Evolutionary conservation across 2,113 vertebrate genomes (phyloP).

Genomic region (Cephalopholis sonnerati): DNA sequence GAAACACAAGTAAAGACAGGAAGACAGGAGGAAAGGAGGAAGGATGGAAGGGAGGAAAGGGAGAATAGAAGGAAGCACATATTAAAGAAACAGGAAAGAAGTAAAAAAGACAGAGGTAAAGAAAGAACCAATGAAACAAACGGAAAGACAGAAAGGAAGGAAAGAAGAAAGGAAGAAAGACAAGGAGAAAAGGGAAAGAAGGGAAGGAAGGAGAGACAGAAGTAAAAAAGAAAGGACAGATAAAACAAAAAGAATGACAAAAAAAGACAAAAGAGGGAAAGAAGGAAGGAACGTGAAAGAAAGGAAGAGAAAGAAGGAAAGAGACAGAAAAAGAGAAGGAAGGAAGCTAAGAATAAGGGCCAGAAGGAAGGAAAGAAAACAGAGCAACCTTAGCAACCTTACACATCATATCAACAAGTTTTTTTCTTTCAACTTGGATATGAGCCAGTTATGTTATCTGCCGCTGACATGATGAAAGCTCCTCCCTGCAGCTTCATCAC

Average conservation of each 20-base stretch:
- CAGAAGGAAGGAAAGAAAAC: neutral
- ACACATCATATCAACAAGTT: too few relatives aligned
- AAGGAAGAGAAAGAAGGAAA: neutral
- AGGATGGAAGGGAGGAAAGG: too few relatives aligned
- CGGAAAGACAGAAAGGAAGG: neutral
- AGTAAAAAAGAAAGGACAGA: too few relatives aligned
- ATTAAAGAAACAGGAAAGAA: neutral
- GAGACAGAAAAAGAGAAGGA: too few relatives aligned
- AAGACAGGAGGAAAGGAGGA: too few relatives aligned
- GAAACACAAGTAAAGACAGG: too few relatives aligned
- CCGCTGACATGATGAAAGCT: neutral
- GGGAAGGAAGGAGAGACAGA: neutral
- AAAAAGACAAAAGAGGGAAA: neutral
- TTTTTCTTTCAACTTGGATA: neutral
- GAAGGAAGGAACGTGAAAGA: neutral
- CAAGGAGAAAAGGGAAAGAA: neutral
- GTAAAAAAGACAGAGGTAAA: too few relatives aligned
- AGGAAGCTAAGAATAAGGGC: neutral
- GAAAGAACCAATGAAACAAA: too few relatives aligned
- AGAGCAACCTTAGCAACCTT: neutral
- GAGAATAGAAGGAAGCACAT: neutral
- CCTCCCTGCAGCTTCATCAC: neutral
- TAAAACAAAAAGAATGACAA: neutral
- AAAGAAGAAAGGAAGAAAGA: too few relatives aligned
- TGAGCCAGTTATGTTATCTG: neutral